phyloP scores from a whole-genome alignment of 2,797 vertebrate genomes.

The Lepus oiostolus region DNA sequence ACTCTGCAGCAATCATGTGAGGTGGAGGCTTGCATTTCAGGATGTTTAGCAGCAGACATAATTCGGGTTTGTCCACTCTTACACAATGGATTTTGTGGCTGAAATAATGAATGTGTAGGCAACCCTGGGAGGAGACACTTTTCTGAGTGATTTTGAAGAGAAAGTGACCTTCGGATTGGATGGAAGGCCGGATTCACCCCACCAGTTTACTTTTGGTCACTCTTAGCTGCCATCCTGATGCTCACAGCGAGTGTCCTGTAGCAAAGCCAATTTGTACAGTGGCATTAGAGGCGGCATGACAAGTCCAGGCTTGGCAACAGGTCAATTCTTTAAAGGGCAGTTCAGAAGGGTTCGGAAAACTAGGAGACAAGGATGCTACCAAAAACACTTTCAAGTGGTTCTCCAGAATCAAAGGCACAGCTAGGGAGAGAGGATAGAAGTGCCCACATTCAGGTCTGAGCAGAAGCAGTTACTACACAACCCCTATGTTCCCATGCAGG shows the following conservation, averaged over 20 bases:
- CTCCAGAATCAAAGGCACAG: background rate
- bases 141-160: background rate
- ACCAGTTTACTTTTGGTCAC: background rate
- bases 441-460: background rate
- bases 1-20: background rate
- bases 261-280: no score
- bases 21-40: background rate
- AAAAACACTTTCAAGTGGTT: background rate
- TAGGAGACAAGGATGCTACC: background rate
- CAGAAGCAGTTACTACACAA: fast-evolving
- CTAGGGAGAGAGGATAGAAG: background rate
- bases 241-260: background rate
- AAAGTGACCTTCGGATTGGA: background rate
- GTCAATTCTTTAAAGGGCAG: background rate
- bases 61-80: background rate
- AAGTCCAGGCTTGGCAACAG: background rate
- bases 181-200: no score
- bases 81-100: background rate
- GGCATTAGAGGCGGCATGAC: background rate
- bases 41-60: background rate
- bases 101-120: background rate
- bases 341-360: background rate
- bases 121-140: background rate
- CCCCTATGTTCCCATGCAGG: background rate
- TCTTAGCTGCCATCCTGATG: background rate